Percentiles rank a stretch among this genome's conserved stretches.
Conservation (phyloP, 53 echinoderm and acorn worm species). For the Echinometra lucunter region DNA sequence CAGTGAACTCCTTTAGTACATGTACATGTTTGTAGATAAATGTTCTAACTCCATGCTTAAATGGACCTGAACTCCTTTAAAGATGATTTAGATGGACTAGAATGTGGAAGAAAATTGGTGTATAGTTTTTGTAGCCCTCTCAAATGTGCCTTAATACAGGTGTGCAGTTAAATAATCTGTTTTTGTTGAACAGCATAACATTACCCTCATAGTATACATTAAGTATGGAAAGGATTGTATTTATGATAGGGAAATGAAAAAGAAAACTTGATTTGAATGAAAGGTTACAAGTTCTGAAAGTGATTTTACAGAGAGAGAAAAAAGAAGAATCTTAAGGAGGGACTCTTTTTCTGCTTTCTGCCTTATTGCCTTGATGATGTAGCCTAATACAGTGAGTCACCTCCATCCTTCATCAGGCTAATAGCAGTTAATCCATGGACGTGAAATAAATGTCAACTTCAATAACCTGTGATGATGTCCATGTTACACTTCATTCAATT, state of each 20-base stretch:
- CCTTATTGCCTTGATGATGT: neutral
- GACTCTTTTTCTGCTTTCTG: neutral
- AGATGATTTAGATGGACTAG: no score
- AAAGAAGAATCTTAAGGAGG: neutral
- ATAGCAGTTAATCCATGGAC: neutral
- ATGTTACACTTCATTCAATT: neutral
- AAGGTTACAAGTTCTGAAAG: neutral
- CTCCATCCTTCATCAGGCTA: neutral
- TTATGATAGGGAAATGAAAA: neutral
- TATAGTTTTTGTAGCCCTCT: no score
- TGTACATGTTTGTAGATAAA: no score
- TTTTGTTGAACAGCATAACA: no score
- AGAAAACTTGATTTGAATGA: neutral
- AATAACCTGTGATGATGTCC: constrained; percentile 2
- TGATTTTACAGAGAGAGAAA: neutral
- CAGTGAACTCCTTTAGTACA: neutral
- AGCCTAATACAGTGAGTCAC: neutral
- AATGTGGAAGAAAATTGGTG: no score
- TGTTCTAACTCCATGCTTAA: no score
- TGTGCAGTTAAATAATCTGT: no score
- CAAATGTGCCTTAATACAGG: no score
- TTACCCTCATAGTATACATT: no score
- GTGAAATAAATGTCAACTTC: neutral
- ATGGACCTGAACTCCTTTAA: no score
- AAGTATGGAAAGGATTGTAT: no score